phyloP scores from a whole-genome alignment of 1,140 invertebrate species.

The Ladona fulva region DNA sequence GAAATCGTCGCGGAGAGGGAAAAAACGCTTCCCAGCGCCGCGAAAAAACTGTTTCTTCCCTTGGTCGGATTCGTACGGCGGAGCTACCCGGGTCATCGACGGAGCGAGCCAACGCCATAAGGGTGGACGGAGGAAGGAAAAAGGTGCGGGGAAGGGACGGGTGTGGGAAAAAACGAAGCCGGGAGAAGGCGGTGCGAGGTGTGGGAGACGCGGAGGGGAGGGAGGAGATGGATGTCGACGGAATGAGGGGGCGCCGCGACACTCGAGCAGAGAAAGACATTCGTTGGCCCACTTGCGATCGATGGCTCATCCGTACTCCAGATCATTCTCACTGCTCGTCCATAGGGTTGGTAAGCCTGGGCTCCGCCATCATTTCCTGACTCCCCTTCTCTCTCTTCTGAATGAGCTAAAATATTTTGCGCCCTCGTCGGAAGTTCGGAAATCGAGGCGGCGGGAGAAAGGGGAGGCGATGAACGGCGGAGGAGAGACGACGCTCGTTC shows the following conservation, averaged over 20 bases:
- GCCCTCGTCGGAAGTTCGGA: background rate
- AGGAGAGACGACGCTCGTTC: background rate
- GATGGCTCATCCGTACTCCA: constrained; percentile 2
- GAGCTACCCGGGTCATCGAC: background rate
- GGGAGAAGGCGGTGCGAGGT: background rate
- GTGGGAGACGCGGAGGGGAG: background rate
- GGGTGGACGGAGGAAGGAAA: background rate
- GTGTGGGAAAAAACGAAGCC: background rate
- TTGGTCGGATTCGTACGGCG: background rate
- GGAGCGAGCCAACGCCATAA: background rate
- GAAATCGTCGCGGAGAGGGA: too few species aligned
- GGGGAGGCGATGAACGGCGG: background rate
- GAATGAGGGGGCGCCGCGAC: constrained; percentile 3
- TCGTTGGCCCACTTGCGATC: constrained; percentile 6
- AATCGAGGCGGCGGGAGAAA: background rate
- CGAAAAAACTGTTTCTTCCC: background rate
- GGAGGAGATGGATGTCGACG: background rate
- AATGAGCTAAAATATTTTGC: constrained; percentile 9
- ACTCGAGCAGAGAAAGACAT: constrained; percentile 8
- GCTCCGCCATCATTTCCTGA: background rate
- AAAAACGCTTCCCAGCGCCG: too few species aligned
- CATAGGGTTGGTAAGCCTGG: constrained; percentile 2
- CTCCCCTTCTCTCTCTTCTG: background rate
- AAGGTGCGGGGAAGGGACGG: background rate
- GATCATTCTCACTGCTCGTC: background rate